Evolutionary conservation across 2,797 vertebrate species (phyloP).

Genomic region (Pteronotus mesoamericanus): DNA sequence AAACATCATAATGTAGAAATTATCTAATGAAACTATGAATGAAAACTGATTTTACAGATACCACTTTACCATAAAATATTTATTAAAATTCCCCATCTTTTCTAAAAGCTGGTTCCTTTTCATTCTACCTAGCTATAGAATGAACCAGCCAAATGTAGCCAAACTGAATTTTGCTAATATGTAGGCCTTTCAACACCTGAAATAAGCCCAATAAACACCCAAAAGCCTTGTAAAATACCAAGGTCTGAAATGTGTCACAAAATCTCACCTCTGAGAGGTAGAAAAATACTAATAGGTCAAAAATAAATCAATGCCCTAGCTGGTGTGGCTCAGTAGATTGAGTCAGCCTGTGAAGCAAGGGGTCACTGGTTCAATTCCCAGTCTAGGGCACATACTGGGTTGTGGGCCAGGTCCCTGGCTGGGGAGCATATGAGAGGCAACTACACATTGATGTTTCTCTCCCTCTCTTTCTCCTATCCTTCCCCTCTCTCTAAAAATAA

Average conservation of each 20-base stretch:
- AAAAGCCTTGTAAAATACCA: neutral
- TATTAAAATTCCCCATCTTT: neutral
- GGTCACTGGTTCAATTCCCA: no score
- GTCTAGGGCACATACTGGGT: no score
- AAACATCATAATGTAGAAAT: neutral
- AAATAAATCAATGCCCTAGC: neutral
- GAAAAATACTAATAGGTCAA: neutral
- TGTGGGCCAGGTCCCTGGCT: no score
- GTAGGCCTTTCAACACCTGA: neutral
- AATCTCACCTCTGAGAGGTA: neutral
- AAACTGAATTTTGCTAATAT: neutral
- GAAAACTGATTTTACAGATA: neutral
- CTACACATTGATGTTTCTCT: no score
- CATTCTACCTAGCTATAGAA: neutral
- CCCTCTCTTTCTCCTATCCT: no score
- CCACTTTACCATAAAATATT: neutral
- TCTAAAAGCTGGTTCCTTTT: neutral
- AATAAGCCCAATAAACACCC: neutral
- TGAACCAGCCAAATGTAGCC: neutral
- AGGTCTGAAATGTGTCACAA: neutral
- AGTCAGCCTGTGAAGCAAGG: no score
- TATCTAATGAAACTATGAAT: neutral
- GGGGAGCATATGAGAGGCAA: no score
- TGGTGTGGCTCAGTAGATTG: no score
- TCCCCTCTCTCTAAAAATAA: no score